Conservation (phyloP, 1,140 invertebrate genomes). For the Uloborus diversus region DNA sequence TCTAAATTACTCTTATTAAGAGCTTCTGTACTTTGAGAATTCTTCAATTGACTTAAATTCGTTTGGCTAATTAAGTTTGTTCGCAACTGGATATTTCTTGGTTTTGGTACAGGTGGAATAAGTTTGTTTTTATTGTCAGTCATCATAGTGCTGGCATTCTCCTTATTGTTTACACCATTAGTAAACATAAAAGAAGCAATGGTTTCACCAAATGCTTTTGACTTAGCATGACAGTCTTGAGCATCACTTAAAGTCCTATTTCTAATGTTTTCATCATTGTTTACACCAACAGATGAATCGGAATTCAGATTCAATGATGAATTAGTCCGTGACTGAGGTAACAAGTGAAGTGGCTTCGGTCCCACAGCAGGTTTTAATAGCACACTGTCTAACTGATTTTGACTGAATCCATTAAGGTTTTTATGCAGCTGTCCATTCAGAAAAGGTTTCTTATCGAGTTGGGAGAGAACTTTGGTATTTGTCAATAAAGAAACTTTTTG, state of each 20-base stretch:
- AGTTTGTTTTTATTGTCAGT: not conserved
- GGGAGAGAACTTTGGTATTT: not conserved
- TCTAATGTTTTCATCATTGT: not conserved
- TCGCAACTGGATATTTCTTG: conserved; percentile 3
- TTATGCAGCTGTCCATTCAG: conserved; percentile 5
- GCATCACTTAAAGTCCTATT: not conserved
- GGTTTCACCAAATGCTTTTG: conserved; percentile 25
- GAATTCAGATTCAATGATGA: not conserved
- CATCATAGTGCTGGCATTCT: not conserved
- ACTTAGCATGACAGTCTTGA: not conserved
- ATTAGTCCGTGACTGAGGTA: conserved; percentile 6
- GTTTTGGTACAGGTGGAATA: conserved; percentile 14
- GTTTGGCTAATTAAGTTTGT: not conserved
- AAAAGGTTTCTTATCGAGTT: not conserved
- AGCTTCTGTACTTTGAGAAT: not conserved
- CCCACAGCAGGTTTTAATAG: conserved; percentile 14
- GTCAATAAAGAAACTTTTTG: not conserved
- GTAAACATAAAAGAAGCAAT: conserved; percentile 52
- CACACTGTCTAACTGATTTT: not conserved
- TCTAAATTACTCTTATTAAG: not conserved
- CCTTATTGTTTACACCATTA: not conserved
- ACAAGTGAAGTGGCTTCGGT: conserved; percentile 25
- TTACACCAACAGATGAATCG: not conserved
- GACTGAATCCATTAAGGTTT: not conserved
- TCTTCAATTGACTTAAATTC: not conserved